A percentile compares a stretch with the other conserved stretches of the same genome.
These are phyloP conservation scores for Adineta ricciae DNA, from an alignment of 2,888 invertebrate genomes.

Conservation along the genomic window DNA sequence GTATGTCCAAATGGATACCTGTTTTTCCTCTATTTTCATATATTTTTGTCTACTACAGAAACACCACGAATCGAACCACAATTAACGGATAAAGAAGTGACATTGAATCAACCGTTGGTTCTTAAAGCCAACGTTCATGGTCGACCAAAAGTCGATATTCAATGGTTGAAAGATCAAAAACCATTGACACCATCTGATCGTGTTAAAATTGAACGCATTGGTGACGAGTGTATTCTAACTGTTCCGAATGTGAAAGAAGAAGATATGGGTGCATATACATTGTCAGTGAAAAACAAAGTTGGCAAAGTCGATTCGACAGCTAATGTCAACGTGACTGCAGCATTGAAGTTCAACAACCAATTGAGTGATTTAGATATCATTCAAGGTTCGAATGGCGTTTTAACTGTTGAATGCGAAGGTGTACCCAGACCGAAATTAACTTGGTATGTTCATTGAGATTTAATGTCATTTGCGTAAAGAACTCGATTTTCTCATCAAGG, in stretches of 20 bases:
- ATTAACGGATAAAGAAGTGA: slow-evolving; percentile 26
- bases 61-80: slow-evolving; percentile 24
- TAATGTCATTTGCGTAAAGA: too few species aligned
- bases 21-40: too few species aligned
- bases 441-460: not conserved
- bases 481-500: too few species aligned
- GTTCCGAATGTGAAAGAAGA: slow-evolving; percentile 21
- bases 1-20: not conserved
- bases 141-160: slow-evolving; percentile 23
- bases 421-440: slow-evolving; percentile 8
- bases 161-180: slow-evolving; percentile 32
- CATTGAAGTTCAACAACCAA: not conserved
- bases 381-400: not conserved
- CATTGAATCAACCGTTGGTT: slow-evolving; percentile 25
- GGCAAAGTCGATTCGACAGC: not conserved
- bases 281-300: slow-evolving; percentile 20
- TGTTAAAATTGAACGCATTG: slow-evolving; percentile 25
- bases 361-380: slow-evolving; percentile 5
- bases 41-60: not conserved
- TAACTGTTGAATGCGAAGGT: slow-evolving; percentile 11
- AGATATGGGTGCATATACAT: slow-evolving; percentile 32
- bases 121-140: slow-evolving; percentile 23
- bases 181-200: slow-evolving; percentile 28
- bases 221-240: slow-evolving; percentile 26
- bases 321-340: not conserved